Conservation (phyloP, 2,888 invertebrate genomes). For the Protodeltote pygarga region DNA sequence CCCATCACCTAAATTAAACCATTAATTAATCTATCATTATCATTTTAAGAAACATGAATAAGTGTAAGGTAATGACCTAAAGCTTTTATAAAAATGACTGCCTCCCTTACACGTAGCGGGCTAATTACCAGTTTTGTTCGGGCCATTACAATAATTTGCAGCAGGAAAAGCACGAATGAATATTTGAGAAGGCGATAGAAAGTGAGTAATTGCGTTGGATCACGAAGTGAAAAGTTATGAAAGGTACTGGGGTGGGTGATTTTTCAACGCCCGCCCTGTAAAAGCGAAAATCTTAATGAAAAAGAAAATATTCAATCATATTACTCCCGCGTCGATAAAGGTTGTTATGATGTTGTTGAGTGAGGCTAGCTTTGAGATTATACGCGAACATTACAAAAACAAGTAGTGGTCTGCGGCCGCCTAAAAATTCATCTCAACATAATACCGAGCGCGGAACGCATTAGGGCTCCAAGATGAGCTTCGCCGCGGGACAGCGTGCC, state of each 20-base stretch:
- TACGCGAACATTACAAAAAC: conserved; percentile 48
- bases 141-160: conserved; percentile 84
- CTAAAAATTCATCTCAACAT: conserved; percentile 82
- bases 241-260: conserved; percentile 82
- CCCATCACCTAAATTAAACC: conserved; percentile 65
- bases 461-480: conserved; percentile 86
- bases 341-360: conserved; percentile 2
- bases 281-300: conserved; percentile 82
- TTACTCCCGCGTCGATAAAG: conserved; percentile 50
- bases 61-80: conserved; percentile 33
- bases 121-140: conserved; percentile 83
- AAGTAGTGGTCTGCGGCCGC: conserved; percentile 59
- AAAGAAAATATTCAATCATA: conserved; percentile 79
- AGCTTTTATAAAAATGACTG: conserved; percentile 66
- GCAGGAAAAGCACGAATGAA: conserved; percentile 84
- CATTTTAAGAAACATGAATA: conserved; percentile 41
- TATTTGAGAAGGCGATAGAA: conserved; percentile 86
- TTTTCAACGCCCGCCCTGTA: conserved; percentile 75
- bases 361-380: conserved; percentile 10
- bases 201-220: conserved; percentile 84
- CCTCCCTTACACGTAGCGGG: conserved; percentile 65
- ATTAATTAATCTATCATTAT: conserved; percentile 55
- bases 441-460: conserved; percentile 80
- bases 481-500: conserved; percentile 85
- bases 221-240: conserved; percentile 87